Percentiles rank a stretch among this genome's conserved stretches.
Conservation (phyloP, 2,888 invertebrate species). For the Agriopis marginaria region DNA sequence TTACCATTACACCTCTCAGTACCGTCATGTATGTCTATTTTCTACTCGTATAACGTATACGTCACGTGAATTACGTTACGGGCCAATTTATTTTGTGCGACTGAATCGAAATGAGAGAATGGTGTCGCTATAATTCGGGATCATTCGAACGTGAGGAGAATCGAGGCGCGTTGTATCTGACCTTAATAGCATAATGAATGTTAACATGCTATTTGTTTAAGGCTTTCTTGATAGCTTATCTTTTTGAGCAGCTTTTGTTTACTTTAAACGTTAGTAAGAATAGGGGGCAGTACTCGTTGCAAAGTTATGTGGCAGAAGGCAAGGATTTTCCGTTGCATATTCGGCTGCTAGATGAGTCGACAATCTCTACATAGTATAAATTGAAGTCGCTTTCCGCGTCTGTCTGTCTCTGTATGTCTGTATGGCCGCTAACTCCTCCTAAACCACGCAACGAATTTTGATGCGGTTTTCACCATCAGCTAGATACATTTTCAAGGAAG, state of each 20-base stretch:
- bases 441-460: no score
- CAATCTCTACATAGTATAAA: no score
- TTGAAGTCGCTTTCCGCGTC: no score
- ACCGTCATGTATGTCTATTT: background rate
- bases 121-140: slow-evolving; percentile 37
- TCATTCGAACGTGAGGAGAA: slow-evolving; percentile 27
- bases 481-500: no score
- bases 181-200: slow-evolving; percentile 29
- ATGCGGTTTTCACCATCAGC: no score
- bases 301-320: no score
- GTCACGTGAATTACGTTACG: slow-evolving; percentile 33
- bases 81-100: slow-evolving; percentile 36
- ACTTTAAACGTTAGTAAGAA: no score
- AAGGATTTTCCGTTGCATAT: no score
- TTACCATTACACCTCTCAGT: background rate
- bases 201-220: slow-evolving; percentile 20
- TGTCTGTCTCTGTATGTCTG: no score
- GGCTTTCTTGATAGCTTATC: background rate
- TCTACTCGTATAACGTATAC: slow-evolving; percentile 23
- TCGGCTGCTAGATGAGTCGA: no score
- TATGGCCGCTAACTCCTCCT: no score
- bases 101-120: slow-evolving; percentile 37
- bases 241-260: background rate
- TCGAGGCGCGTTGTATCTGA: slow-evolving; percentile 11
- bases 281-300: no score